phyloP scores from a whole-genome alignment of 2,113 vertebrate genomes.

The Euleptes europaea region DNA sequence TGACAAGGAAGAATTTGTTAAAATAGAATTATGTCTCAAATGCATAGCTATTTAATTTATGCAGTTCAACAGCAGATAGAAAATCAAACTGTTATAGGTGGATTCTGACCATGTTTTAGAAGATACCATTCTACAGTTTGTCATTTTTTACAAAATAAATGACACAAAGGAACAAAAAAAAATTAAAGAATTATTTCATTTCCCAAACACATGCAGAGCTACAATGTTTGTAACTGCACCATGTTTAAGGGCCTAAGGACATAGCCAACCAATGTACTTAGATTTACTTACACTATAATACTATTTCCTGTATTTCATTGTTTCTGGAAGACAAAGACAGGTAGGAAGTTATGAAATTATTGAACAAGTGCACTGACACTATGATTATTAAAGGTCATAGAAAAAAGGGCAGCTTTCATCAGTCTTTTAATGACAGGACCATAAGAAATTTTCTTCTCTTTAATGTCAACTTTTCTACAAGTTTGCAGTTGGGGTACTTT shows the following conservation, averaged over 20 bases:
- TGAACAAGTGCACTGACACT: not conserved
- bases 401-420: not conserved
- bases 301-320: conserved; percentile 17
- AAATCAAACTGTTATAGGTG: not conserved
- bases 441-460: too few relatives aligned
- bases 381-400: not conserved
- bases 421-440: too few relatives aligned
- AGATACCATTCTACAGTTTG: not conserved
- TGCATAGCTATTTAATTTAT: not conserved
- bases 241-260: not conserved
- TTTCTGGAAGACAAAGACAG: not conserved
- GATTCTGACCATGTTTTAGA: not conserved
- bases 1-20: not conserved
- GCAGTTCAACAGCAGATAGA: not conserved
- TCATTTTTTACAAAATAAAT: not conserved
- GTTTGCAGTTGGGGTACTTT: not conserved
- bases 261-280: conserved; percentile 21
- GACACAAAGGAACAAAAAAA: not conserved
- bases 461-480: not conserved
- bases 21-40: not conserved
- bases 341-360: conserved; percentile 7
- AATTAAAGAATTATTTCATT: not conserved
- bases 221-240: not conserved
- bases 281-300: conserved; percentile 18
- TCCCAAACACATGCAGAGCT: not conserved